Base-by-base conservation (phyloP, 1,140 invertebrate species). In the Aphelenchoides besseyi region DNA sequence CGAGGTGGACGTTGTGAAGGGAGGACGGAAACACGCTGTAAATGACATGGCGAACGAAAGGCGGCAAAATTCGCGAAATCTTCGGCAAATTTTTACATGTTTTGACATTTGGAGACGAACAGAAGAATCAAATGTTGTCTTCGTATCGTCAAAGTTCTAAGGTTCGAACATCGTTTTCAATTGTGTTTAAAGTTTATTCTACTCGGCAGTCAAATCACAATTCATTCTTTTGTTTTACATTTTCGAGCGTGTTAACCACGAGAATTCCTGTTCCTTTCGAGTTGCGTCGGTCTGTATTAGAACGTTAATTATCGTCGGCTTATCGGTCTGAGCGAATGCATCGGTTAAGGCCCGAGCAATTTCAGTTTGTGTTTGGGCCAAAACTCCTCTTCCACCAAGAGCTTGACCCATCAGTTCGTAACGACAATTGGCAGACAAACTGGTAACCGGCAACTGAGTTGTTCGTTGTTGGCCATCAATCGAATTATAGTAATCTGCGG, bases 341-440 rank as follows among this genome's bases (percentile, higher is more conserved):
- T 88, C 86, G 72, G 87, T 88, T 0, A 96, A 69, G 26, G 92
- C 91, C 9, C 80, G 79, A 64, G 89, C 86, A 54, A 96, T 86
- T 80, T 96, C 89, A 8, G 90, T 87, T 55, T 91, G 87, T 0
- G 90, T 92, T 66, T 87, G 89, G 69, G 90, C 93, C 74, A 91
- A 89, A 78, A 91, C 88, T n/a, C 94, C 94, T 73, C 88, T 88
- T 2, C 90, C 91, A 35, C 87, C 87, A 85, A 94, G 93, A 84
- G 95, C 89, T 85, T 89, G 88, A 87, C 93, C 90, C 88, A 97
- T 90, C 79, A 91, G 91, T 83, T 97, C 93, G 85, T 97, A 97
- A 64, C 89, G 90, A 0, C 90, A 89, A 82, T 90, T 89, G 30
- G 89, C 89, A 54, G 89, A 89, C 26, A 97, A 87, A 2, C 89